Conservation (phyloP, 2,797 vertebrate genomes). For the Manis crassicaudata region DNA sequence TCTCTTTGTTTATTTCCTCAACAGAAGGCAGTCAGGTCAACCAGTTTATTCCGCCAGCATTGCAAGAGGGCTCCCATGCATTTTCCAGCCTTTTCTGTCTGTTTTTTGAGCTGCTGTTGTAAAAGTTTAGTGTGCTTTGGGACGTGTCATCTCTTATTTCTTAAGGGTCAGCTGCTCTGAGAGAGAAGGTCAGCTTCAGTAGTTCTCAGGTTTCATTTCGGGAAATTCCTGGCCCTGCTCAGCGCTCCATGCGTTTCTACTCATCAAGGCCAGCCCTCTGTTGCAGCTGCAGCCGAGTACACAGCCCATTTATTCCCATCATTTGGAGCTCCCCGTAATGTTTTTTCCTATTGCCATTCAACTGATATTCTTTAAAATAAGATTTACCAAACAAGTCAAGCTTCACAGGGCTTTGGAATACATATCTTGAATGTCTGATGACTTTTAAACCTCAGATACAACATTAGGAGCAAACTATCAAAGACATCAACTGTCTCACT, state of each 20-base stretch:
- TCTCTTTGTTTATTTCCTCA: slow-evolving; percentile 61
- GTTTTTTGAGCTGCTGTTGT: slow-evolving; percentile 36
- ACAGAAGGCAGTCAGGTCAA: slow-evolving; percentile 37
- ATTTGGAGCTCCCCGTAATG: slow-evolving; percentile 81
- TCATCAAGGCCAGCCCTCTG: slow-evolving; percentile 70
- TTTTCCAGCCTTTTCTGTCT: slow-evolving; percentile 23
- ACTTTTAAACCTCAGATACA: neutral
- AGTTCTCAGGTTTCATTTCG: slow-evolving; percentile 79
- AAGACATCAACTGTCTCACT: neutral
- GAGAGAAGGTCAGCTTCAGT: slow-evolving; percentile 77
- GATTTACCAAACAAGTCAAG: slow-evolving; percentile 7
- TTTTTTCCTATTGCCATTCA: slow-evolving; percentile 51
- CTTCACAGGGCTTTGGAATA: neutral
- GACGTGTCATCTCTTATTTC: slow-evolving; percentile 71
- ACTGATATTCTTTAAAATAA: slow-evolving; percentile 36
- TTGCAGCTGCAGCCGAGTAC: slow-evolving; percentile 83
- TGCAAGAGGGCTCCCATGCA: slow-evolving; percentile 44
- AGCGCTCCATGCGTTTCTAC: neutral
- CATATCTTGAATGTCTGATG: neutral
- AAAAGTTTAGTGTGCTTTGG: slow-evolving; percentile 60
- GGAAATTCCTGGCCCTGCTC: slow-evolving; percentile 79
- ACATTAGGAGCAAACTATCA: neutral
- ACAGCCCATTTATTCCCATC: slow-evolving; percentile 78
- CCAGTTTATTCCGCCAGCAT: slow-evolving; percentile 50
- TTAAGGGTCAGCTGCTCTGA: slow-evolving; percentile 76